Percentiles rank a stretch among this genome's conserved stretches.
phyloP scores from a whole-genome alignment of 1,140 invertebrate genomes.

The Psix sp. region DNA sequence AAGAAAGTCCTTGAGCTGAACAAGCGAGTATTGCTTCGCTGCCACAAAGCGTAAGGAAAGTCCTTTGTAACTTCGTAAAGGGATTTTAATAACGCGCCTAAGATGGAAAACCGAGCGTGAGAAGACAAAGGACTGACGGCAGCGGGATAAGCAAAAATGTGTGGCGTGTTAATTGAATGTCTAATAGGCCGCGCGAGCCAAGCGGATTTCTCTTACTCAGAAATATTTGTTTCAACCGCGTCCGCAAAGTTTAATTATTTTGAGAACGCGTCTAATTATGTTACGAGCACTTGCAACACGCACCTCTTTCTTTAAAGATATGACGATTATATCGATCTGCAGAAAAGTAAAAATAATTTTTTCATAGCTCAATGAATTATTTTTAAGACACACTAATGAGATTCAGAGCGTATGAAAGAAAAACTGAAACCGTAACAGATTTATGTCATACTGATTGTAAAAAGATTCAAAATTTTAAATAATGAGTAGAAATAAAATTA shows the following conservation, averaged over 20 bases:
- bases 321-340: constrained; percentile 33
- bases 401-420: neutral
- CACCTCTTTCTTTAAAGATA: constrained; percentile 21
- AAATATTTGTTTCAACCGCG: constrained; percentile 31
- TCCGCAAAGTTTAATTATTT: constrained; percentile 53
- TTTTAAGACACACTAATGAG: no score
- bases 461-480: no score
- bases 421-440: no score
- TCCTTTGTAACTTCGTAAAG: constrained; percentile 37
- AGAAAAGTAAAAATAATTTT: no score
- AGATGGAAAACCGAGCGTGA: constrained; percentile 15
- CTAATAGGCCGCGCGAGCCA: constrained; percentile 9
- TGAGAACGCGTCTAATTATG: constrained; percentile 43
- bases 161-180: constrained; percentile 40
- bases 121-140: constrained; percentile 15
- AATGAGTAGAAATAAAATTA: no score
- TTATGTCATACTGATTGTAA: no score
- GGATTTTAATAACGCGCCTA: constrained; percentile 43
- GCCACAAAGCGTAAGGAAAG: constrained; percentile 42
- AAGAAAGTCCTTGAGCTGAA: no score
- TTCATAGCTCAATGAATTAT: no score
- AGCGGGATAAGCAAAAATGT: constrained; percentile 13
- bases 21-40: no score
- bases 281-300: constrained; percentile 36
- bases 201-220: constrained; percentile 9